Conservation (phyloP, 2,888 invertebrate genomes). For the Ennomos erosarius region DNA sequence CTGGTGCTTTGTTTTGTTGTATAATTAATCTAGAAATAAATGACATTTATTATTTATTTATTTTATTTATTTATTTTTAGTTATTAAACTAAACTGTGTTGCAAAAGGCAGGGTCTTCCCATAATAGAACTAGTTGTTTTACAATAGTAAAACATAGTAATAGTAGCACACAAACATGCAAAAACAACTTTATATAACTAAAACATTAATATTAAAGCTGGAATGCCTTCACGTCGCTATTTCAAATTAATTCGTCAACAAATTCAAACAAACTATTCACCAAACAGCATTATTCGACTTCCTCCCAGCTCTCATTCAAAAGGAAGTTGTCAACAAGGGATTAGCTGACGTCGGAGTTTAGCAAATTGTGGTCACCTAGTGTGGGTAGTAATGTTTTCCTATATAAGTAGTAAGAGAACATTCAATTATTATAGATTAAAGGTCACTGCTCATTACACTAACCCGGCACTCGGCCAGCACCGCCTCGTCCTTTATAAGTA, state of each 20-base stretch:
- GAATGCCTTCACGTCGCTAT: constrained; percentile 10
- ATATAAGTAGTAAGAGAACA: constrained; percentile 13
- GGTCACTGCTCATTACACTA: no score
- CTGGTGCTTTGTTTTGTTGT: no score
- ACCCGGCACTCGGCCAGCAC: no score
- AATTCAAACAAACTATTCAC: constrained; percentile 32
- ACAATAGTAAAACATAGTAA: no score
- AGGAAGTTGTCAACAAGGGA: constrained; percentile 48
- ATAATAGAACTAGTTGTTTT: no score
- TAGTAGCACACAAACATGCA: background rate
- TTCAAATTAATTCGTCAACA: constrained; percentile 12
- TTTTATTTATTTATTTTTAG: no score
- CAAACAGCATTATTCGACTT: constrained; percentile 36
- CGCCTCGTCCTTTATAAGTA: no score
- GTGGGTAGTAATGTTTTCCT: constrained; percentile 19
- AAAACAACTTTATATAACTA: background rate
- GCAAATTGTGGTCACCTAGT: constrained; percentile 47
- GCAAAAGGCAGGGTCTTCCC: no score
- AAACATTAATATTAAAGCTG: constrained; percentile 1
- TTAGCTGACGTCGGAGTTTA: constrained; percentile 50
- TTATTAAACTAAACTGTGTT: no score
- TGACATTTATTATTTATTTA: no score
- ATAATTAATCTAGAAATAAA: no score
- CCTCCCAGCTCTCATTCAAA: constrained; percentile 33
- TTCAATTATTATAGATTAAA: no score